Conservation (phyloP, 2,888 invertebrate species). For the Eutolmus rufibarbis region DNA sequence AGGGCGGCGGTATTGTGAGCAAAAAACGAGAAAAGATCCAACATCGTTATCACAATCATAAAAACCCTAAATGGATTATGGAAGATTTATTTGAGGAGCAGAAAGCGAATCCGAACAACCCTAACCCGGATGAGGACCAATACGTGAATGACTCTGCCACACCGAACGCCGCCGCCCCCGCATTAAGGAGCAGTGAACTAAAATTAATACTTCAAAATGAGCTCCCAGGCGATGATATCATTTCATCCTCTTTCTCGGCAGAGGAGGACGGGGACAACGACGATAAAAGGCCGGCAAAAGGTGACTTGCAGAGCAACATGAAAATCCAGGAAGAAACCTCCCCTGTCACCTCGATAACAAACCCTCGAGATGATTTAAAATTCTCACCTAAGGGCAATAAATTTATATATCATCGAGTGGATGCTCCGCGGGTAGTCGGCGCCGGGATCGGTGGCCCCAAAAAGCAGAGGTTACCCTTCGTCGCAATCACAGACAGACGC, state of each 20-base stretch:
- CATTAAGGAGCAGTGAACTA: constrained; percentile 42
- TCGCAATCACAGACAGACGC: constrained; percentile 62
- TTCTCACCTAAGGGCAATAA: constrained; percentile 53
- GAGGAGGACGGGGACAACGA: constrained; percentile 40
- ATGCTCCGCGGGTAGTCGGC: constrained; percentile 55
- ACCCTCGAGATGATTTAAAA: constrained; percentile 29
- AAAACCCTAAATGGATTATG: constrained; percentile 51
- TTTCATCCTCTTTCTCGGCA: constrained; percentile 47
- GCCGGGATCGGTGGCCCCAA: constrained; percentile 51
- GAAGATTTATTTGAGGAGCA: constrained; percentile 57
- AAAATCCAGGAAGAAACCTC: not conserved
- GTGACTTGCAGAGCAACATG: not conserved
- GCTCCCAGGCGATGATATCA: constrained; percentile 55
- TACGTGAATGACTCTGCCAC: constrained; percentile 42
- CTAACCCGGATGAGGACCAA: constrained; percentile 45
- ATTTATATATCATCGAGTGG: constrained; percentile 60
- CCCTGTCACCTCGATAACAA: not conserved
- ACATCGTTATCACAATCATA: constrained; percentile 49
- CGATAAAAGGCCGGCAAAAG: constrained; percentile 7
- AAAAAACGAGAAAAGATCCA: constrained; percentile 55
- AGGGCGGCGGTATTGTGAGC: constrained; percentile 13
- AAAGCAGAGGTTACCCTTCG: constrained; percentile 61
- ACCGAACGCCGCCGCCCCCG: not conserved
- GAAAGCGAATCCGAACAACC: constrained; percentile 50
- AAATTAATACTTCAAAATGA: constrained; percentile 52